Base-by-base conservation (phyloP, 2,113 vertebrate species). In the Leptocoma aspasia region DNA sequence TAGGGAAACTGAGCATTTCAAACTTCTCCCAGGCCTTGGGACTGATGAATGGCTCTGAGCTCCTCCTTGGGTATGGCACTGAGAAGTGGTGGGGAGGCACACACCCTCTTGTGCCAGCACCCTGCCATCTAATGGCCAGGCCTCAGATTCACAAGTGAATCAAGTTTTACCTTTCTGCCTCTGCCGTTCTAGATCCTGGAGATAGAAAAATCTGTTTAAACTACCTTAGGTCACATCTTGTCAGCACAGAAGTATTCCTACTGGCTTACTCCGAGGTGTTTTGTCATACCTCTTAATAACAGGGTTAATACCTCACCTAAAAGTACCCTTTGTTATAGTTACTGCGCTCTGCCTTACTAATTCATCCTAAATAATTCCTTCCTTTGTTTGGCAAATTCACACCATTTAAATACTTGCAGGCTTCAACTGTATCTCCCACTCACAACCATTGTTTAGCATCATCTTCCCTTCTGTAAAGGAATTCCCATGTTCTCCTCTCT, bases 121-220 rank as follows among this genome's bases (percentile, higher is more conserved):
- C 83, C 92, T 96, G 96, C 96, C 96, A 97, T 70, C 97, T 97
- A 95, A 94, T 92, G 95, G 96, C 86, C 86, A 90, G 47, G 70
- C 49, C 90, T 88, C 71, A 85, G 71, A 65, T 57, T 66, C 73
- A 73, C 94, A 86, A 18, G 19, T 78, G 65, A 84, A 93, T 50
- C 64, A 33, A 89, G 53, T 84, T 88, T 21, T 52, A 49, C 60
- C 27, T 56, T 90, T 81, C 56, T 93, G 86, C 39, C 68, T 95
- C 52, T 88, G 78, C 87, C 19, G 6, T 81, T 85, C 59, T 39
- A 90, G 85, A 96, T 93, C 17, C 19, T 49, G 75, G 68, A 86
- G 93, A 96, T 60, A 93, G 61, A 95, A 90, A 91, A 84, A 31
- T 37, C 68, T 87, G 9, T 94, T 91, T 87, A 82, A 95, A 73